Evolutionary conservation across 2,888 invertebrate genomes (phyloP), one percentile per base, ranked within the genome.

Genomic region (Xanthia togata): DNA sequence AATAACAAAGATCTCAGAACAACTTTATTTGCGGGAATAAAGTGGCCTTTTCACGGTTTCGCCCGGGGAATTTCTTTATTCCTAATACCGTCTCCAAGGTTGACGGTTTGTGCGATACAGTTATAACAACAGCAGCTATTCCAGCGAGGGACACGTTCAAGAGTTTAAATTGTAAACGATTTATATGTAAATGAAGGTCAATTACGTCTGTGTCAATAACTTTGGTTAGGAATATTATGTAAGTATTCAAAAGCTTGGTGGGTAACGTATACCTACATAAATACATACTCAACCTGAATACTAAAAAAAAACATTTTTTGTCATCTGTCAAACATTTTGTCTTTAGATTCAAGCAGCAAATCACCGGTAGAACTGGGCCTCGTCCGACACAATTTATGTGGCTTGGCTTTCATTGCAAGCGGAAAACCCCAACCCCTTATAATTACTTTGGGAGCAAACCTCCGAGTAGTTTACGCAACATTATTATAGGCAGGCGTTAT

Each of bases 21-120:
- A 82, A 87, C 83, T 88, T 89, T 88, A 90, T 87, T 89, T 89
- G 84, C 74, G 78, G 84, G 73, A 87, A 85, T 85, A 84, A 84
- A 90, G 87, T 85, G 85, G 84, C 71, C 65, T 77, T 78, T 76
- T 69, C 73, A 64, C 82, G 70, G 53, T 68, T 74, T 78, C 82
- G 78, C 81, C 76, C 82, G 38, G 84, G 87, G 88, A 85, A 88
- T 89, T 86, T 82, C 78, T 87, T 86, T 87, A 88, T 89, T 89
- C 87, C 74, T 87, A 88, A 84, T 82, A 82, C 76, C 76, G 63
- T 69, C 73, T 83, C 73, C 76, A 81, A 79, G 77, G 84, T 73
- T 82, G 82, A 63, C 64, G 47, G 71, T 77, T 74, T 76, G 62
- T 70, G n/a, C 62, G 67, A 81, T 75, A 83, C 70, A 82, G 74